Percentiles rank a stretch among this genome's conserved stretches.
Evolutionary conservation across 2,797 vertebrate genomes (phyloP).

Genomic region (Orientallactaga sibirica): DNA sequence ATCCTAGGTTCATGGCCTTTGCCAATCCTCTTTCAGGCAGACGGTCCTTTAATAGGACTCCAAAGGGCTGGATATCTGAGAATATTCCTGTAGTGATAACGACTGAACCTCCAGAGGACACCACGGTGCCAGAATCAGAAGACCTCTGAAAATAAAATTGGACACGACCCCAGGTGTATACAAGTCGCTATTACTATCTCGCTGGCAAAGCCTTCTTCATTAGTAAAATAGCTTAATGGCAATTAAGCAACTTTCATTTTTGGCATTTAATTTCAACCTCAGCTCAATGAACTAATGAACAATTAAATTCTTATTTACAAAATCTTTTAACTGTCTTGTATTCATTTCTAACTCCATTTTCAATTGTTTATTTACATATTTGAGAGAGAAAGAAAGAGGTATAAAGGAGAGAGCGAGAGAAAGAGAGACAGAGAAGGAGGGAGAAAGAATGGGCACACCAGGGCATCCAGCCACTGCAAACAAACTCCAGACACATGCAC

Average conservation of each 20-base stretch:
- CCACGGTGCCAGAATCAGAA: conserved; percentile 93
- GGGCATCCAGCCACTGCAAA: too few relatives aligned
- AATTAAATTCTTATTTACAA: conserved; percentile 69
- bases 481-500: too few relatives aligned
- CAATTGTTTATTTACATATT: not conserved
- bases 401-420: too few relatives aligned
- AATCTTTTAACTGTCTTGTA: conserved; percentile 54
- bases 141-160: conserved; percentile 92
- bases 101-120: conserved; percentile 87
- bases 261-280: conserved; percentile 72
- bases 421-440: too few relatives aligned
- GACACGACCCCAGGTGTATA: not conserved
- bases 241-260: conserved; percentile 68
- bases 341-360: conserved; percentile 32
- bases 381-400: too few relatives aligned
- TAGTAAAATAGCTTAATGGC: conserved; percentile 48
- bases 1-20: conserved; percentile 89
- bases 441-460: too few relatives aligned
- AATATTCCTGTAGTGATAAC: conserved; percentile 88
- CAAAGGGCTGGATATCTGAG: conserved; percentile 93
- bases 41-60: conserved; percentile 96
- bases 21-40: conserved; percentile 89
- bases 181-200: conserved; percentile 62
- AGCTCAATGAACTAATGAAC: conserved; percentile 84
- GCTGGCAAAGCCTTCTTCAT: conserved; percentile 69